Conservation (phyloP, 2,113 vertebrate genomes). For the Casuarius casuarius region DNA sequence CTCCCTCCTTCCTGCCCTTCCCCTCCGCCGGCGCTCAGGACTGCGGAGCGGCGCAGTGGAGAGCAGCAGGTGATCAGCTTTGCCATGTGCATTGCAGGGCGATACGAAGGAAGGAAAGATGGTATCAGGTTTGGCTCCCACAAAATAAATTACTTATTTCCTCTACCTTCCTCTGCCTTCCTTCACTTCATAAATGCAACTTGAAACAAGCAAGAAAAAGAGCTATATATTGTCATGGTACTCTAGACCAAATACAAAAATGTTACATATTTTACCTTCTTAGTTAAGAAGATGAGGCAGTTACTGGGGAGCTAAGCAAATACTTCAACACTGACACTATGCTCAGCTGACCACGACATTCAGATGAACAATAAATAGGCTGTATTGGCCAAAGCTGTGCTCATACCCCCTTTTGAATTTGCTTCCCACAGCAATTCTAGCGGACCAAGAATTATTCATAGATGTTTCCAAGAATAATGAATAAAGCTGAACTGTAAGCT, state of each 20-base stretch:
- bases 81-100: neutral
- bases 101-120: neutral
- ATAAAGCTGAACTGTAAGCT: conserved; percentile 41
- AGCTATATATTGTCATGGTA: neutral
- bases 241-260: neutral
- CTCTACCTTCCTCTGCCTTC: neutral
- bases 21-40: neutral
- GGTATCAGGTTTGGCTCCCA: neutral
- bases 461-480: conserved; percentile 54
- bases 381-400: neutral
- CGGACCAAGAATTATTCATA: conserved; percentile 34
- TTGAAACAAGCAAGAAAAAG: neutral
- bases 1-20: neutral
- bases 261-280: neutral
- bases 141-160: neutral
- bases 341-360: neutral
- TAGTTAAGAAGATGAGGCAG: neutral
- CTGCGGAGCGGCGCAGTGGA: neutral
- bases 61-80: neutral
- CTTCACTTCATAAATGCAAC: neutral
- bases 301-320: neutral
- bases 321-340: neutral
- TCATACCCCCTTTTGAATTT: conserved; percentile 23
- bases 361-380: neutral
- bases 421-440: conserved; percentile 27